Conservation (phyloP, 2,113 vertebrate species). For the Labrus mixtus region DNA sequence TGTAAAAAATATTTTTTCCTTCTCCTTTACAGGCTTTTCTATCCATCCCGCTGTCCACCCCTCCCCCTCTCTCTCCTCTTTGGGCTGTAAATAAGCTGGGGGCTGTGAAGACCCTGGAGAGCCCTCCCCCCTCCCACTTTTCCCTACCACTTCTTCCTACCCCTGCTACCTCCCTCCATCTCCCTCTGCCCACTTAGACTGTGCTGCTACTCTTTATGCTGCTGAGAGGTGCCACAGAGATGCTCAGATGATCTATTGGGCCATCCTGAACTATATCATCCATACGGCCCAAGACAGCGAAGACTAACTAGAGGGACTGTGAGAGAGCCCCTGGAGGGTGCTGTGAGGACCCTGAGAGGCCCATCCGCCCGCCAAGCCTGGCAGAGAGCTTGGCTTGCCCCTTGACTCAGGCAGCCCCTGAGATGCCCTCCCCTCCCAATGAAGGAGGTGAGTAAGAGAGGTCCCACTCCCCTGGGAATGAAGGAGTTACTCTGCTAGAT, state of each 20-base stretch:
- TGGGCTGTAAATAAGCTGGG: slow-evolving; percentile 71
- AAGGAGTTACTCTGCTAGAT: slow-evolving; percentile 13
- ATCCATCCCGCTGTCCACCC: slow-evolving; percentile 56
- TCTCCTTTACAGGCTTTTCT: slow-evolving; percentile 65
- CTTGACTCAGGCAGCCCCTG: slow-evolving; percentile 71
- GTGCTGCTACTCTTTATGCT: slow-evolving; percentile 55
- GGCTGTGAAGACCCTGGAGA: slow-evolving; percentile 59
- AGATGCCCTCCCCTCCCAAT: slow-evolving; percentile 96
- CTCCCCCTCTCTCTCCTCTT: slow-evolving; percentile 41
- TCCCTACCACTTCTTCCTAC: slow-evolving; percentile 31
- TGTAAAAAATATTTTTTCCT: slow-evolving; percentile 52
- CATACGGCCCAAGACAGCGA: slow-evolving; percentile 54
- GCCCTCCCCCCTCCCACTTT: slow-evolving; percentile 39
- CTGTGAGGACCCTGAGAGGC: slow-evolving; percentile 66
- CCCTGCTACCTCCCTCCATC: slow-evolving; percentile 22
- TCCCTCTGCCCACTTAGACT: slow-evolving; percentile 32
- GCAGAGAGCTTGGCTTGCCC: slow-evolving; percentile 70
- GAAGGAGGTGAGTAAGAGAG: slow-evolving; percentile 89
- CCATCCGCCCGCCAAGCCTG: slow-evolving; percentile 72
- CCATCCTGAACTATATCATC: slow-evolving; percentile 59
- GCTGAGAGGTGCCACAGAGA: slow-evolving; percentile 58
- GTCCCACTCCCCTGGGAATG: not conserved
- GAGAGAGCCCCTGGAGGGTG: slow-evolving; percentile 61
- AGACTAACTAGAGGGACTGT: slow-evolving; percentile 63
- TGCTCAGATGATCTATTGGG: slow-evolving; percentile 75